A percentile compares a stretch with the other conserved stretches of the same genome.
These are phyloP conservation scores for Mus spicilegus DNA, from an alignment of 2,113 vertebrate genomes.

Conservation along the genomic window DNA sequence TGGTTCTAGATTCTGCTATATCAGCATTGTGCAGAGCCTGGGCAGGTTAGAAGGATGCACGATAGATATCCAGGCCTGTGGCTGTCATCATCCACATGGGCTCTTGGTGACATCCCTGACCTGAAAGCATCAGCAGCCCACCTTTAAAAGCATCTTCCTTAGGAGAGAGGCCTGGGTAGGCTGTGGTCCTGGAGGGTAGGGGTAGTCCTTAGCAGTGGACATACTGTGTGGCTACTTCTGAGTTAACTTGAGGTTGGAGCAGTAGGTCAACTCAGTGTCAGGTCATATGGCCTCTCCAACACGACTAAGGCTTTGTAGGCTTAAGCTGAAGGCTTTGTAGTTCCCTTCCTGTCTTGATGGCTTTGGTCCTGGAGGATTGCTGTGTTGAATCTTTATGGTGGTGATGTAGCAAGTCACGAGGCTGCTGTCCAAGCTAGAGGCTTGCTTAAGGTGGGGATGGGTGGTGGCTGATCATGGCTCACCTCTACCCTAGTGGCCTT, in stretches of 20 bases:
- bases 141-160: neutral
- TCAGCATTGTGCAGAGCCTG: neutral
- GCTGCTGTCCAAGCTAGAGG: neutral
- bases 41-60: neutral
- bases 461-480: neutral
- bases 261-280: neutral
- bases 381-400: neutral
- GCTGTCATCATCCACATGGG: neutral
- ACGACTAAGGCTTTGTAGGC: too few relatives aligned
- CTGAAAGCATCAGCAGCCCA: neutral
- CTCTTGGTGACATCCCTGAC: neutral
- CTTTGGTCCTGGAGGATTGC: neutral
- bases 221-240: neutral
- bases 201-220: neutral
- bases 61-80: neutral
- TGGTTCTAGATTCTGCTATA: neutral
- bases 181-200: neutral
- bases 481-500: neutral
- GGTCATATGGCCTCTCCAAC: neutral
- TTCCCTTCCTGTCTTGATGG: neutral
- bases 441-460: neutral
- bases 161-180: neutral
- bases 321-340: neutral
- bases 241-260: neutral
- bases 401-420: neutral